Percentiles rank a stretch among this genome's conserved stretches.
Evolutionary conservation across 1,140 invertebrate genomes (phyloP).

Genomic region (Eufriesea mexicana): DNA sequence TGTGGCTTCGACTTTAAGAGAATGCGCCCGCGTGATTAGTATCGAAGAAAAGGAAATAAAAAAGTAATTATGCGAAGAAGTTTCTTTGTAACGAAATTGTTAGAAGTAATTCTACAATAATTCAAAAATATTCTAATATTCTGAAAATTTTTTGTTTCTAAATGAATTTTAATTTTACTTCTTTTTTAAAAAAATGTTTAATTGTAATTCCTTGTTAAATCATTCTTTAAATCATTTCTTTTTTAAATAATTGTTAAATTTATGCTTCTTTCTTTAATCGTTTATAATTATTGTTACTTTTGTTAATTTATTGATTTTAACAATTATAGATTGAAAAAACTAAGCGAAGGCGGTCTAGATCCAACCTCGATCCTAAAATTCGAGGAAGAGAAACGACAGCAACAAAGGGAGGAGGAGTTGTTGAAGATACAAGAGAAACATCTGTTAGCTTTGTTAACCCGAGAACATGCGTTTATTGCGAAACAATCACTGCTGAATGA

Average conservation of each 20-base stretch:
- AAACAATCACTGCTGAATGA: constrained; percentile 29
- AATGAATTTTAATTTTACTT: too few relatives aligned
- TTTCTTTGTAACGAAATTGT: too few relatives aligned
- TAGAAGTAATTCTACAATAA: too few relatives aligned
- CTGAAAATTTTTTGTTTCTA: too few relatives aligned
- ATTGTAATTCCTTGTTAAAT: too few relatives aligned
- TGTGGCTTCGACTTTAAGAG: constrained; percentile 33
- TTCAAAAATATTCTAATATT: too few relatives aligned
- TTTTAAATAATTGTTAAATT: too few relatives aligned
- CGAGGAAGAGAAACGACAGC: constrained; percentile 12
- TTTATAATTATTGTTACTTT: too few relatives aligned
- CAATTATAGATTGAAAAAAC: constrained; percentile 19
- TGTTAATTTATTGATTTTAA: neutral
- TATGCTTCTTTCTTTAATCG: too few relatives aligned
- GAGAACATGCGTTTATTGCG: constrained; percentile 27
- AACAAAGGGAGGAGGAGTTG: constrained; percentile 11
- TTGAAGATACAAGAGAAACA: constrained; percentile 32
- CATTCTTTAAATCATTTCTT: too few relatives aligned
- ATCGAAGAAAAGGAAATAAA: constrained; percentile 36
- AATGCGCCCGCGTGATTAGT: constrained; percentile 34
- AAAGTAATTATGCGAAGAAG: constrained; percentile 13
- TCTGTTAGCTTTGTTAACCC: neutral
- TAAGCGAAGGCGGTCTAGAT: constrained; percentile 6
- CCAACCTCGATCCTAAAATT: constrained; percentile 4
- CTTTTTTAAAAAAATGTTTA: too few relatives aligned